phyloP scores from a whole-genome alignment of 2,113 vertebrate genomes.

The Pogonocichla stellata region DNA sequence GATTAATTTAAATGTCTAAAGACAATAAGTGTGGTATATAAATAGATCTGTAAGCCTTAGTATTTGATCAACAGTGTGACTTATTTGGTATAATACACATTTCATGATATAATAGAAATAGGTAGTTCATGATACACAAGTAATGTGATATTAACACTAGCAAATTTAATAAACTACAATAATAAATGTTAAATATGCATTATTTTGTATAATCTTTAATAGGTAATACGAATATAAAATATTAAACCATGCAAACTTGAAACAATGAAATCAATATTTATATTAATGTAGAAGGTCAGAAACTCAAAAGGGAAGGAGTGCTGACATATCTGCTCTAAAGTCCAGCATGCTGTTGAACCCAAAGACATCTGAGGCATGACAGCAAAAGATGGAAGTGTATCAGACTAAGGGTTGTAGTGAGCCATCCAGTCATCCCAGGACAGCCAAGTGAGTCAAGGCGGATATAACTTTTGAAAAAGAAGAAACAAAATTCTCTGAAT shows the following conservation, averaged over 20 bases:
- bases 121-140: not conserved
- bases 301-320: not conserved
- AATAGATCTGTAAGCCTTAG: not conserved
- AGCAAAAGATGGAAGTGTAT: not conserved
- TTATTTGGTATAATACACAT: not conserved
- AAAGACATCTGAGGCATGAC: not conserved
- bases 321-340: not conserved
- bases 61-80: not conserved
- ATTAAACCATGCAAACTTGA: not conserved
- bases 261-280: not conserved
- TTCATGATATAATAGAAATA: not conserved
- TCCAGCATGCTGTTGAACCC: not conserved
- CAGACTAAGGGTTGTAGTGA: not conserved
- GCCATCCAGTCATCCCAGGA: too few species aligned
- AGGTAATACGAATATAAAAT: not conserved
- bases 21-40: not conserved
- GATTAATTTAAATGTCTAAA: not conserved
- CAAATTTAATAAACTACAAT: not conserved
- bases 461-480: not conserved
- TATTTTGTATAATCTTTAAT: not conserved
- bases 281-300: not conserved
- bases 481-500: not conserved
- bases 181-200: not conserved
- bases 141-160: not conserved
- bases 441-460: rapidly evolving